Evolutionary conservation across 2,797 vertebrate genomes (phyloP).

Genomic region (Parotocinclus haroldoi): DNA sequence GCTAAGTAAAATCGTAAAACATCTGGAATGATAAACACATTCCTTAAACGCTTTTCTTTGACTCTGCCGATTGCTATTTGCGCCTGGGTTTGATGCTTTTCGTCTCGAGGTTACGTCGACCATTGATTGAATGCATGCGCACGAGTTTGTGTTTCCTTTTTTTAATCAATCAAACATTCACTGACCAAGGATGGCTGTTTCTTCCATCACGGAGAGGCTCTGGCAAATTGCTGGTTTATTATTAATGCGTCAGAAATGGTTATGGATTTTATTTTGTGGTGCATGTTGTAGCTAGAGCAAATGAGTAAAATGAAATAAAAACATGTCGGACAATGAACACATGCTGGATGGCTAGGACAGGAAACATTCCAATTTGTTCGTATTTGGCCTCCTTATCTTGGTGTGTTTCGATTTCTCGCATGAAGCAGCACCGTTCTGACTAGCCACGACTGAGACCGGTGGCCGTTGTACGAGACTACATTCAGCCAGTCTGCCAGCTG

Average conservation of each 20-base stretch:
- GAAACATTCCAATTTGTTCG: background rate
- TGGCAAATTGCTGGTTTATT: constrained; percentile 1
- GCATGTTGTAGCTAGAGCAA: background rate
- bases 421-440: constrained; percentile 1
- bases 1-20: too few relatives aligned
- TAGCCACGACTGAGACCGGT: background rate
- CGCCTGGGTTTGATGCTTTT: too few relatives aligned
- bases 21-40: too few relatives aligned
- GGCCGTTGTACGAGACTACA: constrained; percentile 15
- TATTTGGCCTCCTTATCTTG: background rate
- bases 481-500: constrained; percentile 18
- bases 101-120: too few relatives aligned
- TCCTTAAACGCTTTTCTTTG: too few relatives aligned
- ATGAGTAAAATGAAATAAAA: background rate
- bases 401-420: constrained; percentile 11
- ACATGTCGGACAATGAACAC: background rate
- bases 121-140: too few relatives aligned
- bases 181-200: background rate
- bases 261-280: background rate
- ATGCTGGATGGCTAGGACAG: background rate
- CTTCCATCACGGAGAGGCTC: background rate
- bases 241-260: constrained; percentile 4
- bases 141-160: too few relatives aligned
- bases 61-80: too few relatives aligned
- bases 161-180: too few relatives aligned